Percentiles rank a stretch among this genome's conserved stretches.
These are phyloP conservation scores for Calonectris borealis DNA, from an alignment of 2,113 vertebrate genomes.

Conservation along the genomic window DNA sequence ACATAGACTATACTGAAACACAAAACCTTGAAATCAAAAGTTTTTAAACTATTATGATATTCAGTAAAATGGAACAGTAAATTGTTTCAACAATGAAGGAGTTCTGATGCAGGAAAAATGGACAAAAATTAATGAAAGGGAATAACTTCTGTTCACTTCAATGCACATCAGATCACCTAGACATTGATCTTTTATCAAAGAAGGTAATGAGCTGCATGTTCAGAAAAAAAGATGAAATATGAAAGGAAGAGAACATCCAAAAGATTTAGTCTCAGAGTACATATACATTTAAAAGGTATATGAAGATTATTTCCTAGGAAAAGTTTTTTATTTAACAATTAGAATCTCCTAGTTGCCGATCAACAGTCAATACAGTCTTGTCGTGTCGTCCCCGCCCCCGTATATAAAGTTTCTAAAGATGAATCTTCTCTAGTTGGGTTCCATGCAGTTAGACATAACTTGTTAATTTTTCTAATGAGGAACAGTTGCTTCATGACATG, in stretches of 20 bases:
- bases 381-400: too few relatives aligned
- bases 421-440: background rate
- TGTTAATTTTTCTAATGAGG: background rate
- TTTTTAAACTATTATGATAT: background rate
- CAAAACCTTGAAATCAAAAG: background rate
- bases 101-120: background rate
- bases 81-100: background rate
- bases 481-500: background rate
- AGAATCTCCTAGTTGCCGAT: background rate
- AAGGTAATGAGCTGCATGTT: background rate
- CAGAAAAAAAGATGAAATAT: background rate
- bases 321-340: background rate
- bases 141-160: background rate
- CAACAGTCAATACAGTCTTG: background rate
- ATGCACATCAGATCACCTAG: background rate
- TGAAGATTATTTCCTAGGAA: background rate
- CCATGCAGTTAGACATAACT: background rate
- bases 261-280: background rate
- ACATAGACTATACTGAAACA: background rate
- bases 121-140: background rate
- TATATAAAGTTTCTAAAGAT: background rate
- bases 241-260: background rate
- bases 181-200: background rate
- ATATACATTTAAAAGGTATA: background rate
- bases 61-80: background rate